Conservation (phyloP, 2,113 vertebrate species). For the Callionymus lyra region DNA sequence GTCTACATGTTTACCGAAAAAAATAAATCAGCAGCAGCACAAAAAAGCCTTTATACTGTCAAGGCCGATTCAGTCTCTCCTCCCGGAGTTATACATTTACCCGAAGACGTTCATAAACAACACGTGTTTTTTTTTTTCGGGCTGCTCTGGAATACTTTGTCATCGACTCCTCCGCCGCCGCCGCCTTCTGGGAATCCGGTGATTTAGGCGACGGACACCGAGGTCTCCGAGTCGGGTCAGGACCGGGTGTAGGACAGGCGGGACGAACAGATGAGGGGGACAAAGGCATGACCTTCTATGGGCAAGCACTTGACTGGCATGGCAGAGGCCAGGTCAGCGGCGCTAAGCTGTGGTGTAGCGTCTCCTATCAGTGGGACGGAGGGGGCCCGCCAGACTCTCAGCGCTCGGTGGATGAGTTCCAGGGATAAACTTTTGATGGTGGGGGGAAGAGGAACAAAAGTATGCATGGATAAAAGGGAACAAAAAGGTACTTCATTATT, state of each 20-base stretch:
- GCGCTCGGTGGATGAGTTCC: slow-evolving; percentile 50
- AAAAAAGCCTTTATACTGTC: slow-evolving; percentile 22
- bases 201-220: slow-evolving; percentile 30
- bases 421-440: no score
- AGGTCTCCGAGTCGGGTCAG: slow-evolving; percentile 20
- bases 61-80: slow-evolving; percentile 23
- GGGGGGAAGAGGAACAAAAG: no score
- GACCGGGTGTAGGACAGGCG: slow-evolving; percentile 28
- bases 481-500: no score
- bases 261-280: slow-evolving; percentile 27
- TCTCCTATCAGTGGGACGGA: slow-evolving; percentile 45
- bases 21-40: slow-evolving; percentile 28
- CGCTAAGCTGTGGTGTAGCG: no score
- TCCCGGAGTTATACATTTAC: slow-evolving; percentile 14
- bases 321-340: slow-evolving; percentile 40
- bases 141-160: no score
- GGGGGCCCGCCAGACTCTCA: slow-evolving; percentile 34
- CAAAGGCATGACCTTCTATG: slow-evolving; percentile 62
- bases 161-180: no score
- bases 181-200: slow-evolving; percentile 14
- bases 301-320: slow-evolving; percentile 57
- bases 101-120: no score
- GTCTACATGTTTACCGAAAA: slow-evolving; percentile 34
- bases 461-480: no score
- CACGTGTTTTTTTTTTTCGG: no score